phyloP scores from a whole-genome alignment of 1,140 invertebrate genomes.

The Lutraria rhynchaena region DNA sequence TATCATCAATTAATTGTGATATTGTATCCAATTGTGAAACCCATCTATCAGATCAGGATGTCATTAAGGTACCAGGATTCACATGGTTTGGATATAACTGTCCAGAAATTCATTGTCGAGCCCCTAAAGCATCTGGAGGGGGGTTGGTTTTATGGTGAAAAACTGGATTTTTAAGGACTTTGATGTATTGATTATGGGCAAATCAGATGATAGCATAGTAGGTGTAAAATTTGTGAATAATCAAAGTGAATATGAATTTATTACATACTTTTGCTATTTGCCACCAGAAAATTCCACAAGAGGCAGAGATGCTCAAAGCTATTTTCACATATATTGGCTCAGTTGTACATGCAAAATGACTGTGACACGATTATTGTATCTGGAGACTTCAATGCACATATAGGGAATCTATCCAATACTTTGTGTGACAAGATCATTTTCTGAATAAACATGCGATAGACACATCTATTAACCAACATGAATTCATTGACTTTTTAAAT shows the following conservation, averaged over 20 bases:
- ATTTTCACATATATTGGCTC: too few species aligned
- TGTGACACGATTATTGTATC: constrained; percentile 38
- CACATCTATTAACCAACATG: too few species aligned
- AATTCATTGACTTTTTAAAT: too few species aligned
- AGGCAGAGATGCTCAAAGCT: too few species aligned
- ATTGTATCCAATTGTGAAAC: constrained; percentile 39
- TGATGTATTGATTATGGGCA: constrained; percentile 26
- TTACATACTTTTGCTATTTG: too few species aligned
- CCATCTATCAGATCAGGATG: background rate
- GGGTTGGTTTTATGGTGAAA: constrained; percentile 32
- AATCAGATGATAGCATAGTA: constrained; percentile 43
- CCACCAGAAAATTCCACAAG: too few species aligned
- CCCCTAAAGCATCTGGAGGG: constrained; percentile 58
- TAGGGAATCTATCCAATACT: constrained; percentile 20
- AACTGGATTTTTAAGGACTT: constrained; percentile 2
- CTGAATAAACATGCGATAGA: constrained; percentile 13
- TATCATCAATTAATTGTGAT: constrained; percentile 19
- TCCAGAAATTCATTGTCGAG: constrained; percentile 49
- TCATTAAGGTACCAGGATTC: background rate
- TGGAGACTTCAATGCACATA: too few species aligned
- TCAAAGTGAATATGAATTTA: too few species aligned
- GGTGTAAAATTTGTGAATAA: too few species aligned
- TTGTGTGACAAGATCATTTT: background rate
- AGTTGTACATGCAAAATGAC: background rate
- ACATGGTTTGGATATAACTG: constrained; percentile 44